Conservation (phyloP, 2,113 vertebrate species). For the Carlito syrichta region DNA sequence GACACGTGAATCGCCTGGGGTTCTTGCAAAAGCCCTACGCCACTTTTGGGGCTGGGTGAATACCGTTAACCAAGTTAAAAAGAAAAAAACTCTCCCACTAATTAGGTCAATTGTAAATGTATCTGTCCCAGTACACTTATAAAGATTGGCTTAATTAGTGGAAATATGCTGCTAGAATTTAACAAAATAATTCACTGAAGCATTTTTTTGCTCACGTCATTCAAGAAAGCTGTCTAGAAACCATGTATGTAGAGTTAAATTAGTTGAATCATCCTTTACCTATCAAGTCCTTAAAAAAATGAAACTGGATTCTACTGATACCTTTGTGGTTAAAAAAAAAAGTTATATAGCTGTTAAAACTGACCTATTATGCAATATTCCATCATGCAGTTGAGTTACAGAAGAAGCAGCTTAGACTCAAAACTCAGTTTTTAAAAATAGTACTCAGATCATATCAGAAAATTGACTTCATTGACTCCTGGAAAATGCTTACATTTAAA, state of each 20-base stretch:
- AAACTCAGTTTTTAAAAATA: slow-evolving; percentile 6
- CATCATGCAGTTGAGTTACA: not conserved
- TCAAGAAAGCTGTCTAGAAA: slow-evolving; percentile 22
- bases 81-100: not conserved
- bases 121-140: not conserved
- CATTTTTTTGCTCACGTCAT: not conserved
- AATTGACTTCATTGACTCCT: slow-evolving; percentile 49
- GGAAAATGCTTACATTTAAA: slow-evolving; percentile 76
- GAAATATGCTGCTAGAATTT: not conserved
- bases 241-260: not conserved
- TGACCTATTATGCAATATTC: not conserved
- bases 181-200: not conserved
- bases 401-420: slow-evolving; percentile 13
- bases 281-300: not conserved
- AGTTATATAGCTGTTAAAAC: not conserved
- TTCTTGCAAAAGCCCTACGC: not conserved
- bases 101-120: slow-evolving; percentile 16
- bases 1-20: not conserved
- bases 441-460: slow-evolving; percentile 29
- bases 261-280: not conserved
- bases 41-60: not conserved
- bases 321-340: not conserved
- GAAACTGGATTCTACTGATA: not conserved
- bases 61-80: not conserved
- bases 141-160: not conserved